These are phyloP conservation scores for Operophtera brumata DNA, from an alignment of 2,888 invertebrate genomes.

Conservation along the genomic window DNA sequence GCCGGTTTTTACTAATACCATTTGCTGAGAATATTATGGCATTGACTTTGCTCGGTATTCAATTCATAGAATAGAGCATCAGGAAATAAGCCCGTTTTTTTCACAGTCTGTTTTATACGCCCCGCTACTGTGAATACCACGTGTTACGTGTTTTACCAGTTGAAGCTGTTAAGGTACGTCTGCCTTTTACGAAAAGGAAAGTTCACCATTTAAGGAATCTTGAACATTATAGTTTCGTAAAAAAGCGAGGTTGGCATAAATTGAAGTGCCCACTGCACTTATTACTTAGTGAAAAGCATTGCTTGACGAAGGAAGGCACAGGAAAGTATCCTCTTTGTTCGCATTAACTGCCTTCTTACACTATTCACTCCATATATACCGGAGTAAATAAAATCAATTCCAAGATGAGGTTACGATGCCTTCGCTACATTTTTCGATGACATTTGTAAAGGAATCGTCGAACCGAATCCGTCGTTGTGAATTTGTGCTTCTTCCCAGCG, in stretches of 20 bases:
- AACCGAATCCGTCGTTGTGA: constrained; percentile 8
- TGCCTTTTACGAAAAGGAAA: constrained; percentile 37
- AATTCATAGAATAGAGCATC: neutral
- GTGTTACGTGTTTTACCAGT: neutral
- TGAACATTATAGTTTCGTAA: constrained; percentile 25
- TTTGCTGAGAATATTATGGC: constrained; percentile 27
- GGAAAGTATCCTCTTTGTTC: too few relatives aligned
- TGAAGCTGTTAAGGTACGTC: constrained; percentile 3
- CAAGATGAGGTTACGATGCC: neutral
- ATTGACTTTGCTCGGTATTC: constrained; percentile 15
- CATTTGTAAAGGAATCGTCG: constrained; percentile 10
- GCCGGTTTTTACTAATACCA: constrained; percentile 34
- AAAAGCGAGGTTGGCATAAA: constrained; percentile 5
- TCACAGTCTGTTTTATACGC: neutral
- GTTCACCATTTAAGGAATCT: constrained; percentile 49
- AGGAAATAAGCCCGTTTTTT: neutral
- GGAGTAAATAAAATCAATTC: too few relatives aligned
- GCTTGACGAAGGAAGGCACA: neutral
- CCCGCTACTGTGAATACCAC: neutral
- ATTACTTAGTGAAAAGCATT: neutral
- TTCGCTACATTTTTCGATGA: constrained; percentile 6
- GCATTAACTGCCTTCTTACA: too few relatives aligned
- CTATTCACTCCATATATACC: too few relatives aligned
- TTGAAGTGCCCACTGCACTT: constrained; percentile 14
- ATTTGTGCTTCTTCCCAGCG: constrained; percentile 12